Conservation (phyloP, 2,113 vertebrate species). For the Lutjanus erythropterus region DNA sequence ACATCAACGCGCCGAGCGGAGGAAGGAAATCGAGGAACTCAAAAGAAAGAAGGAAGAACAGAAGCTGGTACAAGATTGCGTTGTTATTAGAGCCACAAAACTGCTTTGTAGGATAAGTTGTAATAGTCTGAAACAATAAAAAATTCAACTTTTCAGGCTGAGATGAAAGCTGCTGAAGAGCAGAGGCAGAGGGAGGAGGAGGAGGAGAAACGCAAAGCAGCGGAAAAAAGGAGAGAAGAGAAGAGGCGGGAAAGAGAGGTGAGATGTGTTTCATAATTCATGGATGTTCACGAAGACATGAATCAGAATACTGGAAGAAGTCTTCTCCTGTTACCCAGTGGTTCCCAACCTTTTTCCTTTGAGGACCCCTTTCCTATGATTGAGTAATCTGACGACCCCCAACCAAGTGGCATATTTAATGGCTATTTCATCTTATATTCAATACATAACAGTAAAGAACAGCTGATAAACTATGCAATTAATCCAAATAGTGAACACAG, state of each 20-base stretch:
- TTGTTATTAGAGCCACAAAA: not conserved
- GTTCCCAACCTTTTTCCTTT: too few species aligned
- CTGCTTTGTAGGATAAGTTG: not conserved
- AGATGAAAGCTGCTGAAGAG: constrained; percentile 89
- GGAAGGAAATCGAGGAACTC: constrained; percentile 87
- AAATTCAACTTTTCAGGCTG: constrained; percentile 80
- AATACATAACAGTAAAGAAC: too few species aligned
- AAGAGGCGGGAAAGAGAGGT: constrained; percentile 89
- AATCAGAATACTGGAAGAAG: constrained; percentile 18
- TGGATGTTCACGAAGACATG: not conserved
- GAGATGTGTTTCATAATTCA: constrained; percentile 41
- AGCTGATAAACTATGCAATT: too few species aligned
- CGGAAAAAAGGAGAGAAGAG: constrained; percentile 87
- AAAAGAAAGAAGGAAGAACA: constrained; percentile 90
- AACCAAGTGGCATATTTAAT: too few species aligned
- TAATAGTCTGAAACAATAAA: not conserved
- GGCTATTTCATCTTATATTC: too few species aligned
- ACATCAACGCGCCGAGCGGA: constrained; percentile 86
- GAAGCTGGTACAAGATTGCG: constrained; percentile 72
- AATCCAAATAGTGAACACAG: too few species aligned
- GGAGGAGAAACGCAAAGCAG: constrained; percentile 86
- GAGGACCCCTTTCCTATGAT: too few species aligned
- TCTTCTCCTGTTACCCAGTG: not conserved
- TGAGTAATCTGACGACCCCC: too few species aligned
- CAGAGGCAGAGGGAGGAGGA: constrained; percentile 85